Percentiles rank a stretch among this genome's conserved stretches.
Evolutionary conservation across 2,797 vertebrate species (phyloP).

Genomic region (Acanthiza pusilla): DNA sequence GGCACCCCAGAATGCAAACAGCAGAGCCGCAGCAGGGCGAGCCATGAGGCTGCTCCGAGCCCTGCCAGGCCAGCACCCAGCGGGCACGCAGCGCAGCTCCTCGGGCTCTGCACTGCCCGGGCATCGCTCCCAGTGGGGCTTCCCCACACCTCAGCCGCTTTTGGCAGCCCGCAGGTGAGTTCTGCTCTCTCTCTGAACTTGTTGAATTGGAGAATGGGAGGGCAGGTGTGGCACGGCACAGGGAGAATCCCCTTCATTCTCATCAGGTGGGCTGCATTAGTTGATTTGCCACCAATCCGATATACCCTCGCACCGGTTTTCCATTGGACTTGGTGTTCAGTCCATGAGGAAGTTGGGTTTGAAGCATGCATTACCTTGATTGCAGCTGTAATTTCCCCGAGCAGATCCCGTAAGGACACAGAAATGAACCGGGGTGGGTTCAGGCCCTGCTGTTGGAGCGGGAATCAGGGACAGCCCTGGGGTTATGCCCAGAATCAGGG

Average conservation of each 20-base stretch:
- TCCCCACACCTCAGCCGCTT: fast-evolving
- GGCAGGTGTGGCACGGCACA: neutral
- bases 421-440: fast-evolving
- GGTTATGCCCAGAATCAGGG: neutral
- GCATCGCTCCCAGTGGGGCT: neutral
- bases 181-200: neutral
- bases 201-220: neutral
- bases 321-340: neutral
- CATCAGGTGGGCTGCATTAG: fast-evolving
- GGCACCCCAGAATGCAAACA: neutral
- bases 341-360: neutral
- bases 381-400: neutral
- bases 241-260: neutral
- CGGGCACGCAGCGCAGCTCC: neutral
- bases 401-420: neutral
- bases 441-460: fast-evolving
- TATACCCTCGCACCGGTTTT: neutral
- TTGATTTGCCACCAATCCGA: fast-evolving
- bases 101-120: fast-evolving
- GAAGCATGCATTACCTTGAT: neutral
- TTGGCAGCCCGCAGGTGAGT: conserved; percentile 17
- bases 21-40: neutral
- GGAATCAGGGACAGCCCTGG: neutral
- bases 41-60: conserved; percentile 11
- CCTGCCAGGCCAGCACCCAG: neutral